phyloP scores from a whole-genome alignment of 2,113 vertebrate genomes.

The Helogale parvula region DNA sequence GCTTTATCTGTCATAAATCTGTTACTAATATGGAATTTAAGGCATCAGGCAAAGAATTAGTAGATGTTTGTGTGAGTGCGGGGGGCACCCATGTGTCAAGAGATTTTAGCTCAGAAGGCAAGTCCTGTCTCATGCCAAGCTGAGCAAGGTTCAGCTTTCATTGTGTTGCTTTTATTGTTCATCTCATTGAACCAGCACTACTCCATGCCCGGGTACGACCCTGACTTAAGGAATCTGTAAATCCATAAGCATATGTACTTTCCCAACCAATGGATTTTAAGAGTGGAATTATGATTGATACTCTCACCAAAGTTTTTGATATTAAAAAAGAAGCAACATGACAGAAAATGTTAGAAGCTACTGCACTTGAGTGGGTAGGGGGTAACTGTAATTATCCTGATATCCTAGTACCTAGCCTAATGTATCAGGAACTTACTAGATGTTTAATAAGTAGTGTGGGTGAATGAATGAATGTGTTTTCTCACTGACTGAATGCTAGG shows the following conservation, averaged over 20 bases:
- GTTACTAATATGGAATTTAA: neutral
- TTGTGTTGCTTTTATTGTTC: neutral
- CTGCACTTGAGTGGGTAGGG: neutral
- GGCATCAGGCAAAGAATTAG: neutral
- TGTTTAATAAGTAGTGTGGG: neutral
- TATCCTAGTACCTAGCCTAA: neutral
- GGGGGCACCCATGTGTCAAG: neutral
- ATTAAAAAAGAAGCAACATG: neutral
- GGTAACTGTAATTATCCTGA: neutral
- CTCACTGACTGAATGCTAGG: neutral
- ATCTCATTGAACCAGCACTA: neutral
- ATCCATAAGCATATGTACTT: neutral
- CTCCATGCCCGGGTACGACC: neutral
- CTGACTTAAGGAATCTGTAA: neutral
- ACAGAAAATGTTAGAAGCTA: neutral
- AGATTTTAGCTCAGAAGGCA: neutral
- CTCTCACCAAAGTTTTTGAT: neutral
- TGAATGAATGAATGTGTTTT: neutral
- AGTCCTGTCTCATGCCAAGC: neutral
- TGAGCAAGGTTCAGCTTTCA: neutral
- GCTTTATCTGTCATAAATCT: neutral
- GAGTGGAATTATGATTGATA: neutral
- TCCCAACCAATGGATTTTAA: neutral
- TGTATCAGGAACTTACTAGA: neutral
- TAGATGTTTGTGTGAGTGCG: neutral